These are phyloP conservation scores for Lottia gigantea DNA, from an alignment of 2,888 invertebrate species.

Conservation along the genomic window DNA sequence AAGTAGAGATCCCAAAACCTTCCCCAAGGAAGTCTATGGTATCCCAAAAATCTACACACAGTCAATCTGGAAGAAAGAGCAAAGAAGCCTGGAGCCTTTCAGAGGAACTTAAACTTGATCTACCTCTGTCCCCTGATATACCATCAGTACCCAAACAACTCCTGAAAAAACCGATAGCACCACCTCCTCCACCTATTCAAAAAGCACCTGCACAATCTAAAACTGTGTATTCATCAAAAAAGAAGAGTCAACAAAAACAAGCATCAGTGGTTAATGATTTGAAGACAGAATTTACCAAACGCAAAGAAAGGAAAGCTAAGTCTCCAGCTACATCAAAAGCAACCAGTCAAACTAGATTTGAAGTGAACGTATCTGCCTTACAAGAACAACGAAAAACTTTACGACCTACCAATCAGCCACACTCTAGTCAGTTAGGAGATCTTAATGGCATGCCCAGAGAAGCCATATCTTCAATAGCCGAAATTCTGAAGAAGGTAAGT, in stretches of 20 bases:
- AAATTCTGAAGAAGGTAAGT: constrained; percentile 57
- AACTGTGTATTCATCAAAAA: background rate
- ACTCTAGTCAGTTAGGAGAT: constrained; percentile 49
- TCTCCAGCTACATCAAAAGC: constrained; percentile 14
- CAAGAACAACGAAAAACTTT: constrained; percentile 47
- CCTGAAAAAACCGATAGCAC: constrained; percentile 26
- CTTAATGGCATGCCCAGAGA: constrained; percentile 41
- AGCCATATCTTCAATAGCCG: constrained; percentile 49
- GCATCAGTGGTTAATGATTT: background rate
- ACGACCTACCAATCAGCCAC: constrained; percentile 44
- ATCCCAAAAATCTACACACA: background rate
- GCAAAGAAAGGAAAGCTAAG: constrained; percentile 9
- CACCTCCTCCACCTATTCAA: constrained; percentile 41
- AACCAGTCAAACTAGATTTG: constrained; percentile 29
- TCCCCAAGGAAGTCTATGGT: background rate
- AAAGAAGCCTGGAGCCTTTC: background rate
- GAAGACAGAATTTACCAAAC: background rate
- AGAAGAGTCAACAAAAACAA: background rate
- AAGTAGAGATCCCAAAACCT: background rate
- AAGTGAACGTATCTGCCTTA: constrained; percentile 48
- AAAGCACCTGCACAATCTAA: constrained; percentile 35
- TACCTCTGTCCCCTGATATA: background rate
- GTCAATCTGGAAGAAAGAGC: background rate
- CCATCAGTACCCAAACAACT: constrained; percentile 3
- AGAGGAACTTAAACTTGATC: background rate